Conservation (phyloP, 2,113 vertebrate species). For the Amphiprion percula region DNA sequence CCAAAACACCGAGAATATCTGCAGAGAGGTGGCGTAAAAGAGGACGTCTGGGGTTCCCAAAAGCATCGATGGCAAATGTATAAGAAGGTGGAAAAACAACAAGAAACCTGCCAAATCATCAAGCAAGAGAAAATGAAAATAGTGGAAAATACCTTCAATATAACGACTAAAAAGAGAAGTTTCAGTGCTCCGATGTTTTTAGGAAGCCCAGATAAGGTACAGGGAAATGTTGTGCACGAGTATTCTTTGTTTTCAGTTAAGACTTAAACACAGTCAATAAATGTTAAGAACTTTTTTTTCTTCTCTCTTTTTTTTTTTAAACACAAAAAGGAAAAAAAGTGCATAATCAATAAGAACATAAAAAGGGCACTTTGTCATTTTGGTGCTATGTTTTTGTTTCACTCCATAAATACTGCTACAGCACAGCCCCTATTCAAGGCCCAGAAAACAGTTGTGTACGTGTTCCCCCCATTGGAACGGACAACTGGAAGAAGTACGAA, state of each 20-base stretch:
- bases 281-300: conserved; percentile 52
- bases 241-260: conserved; percentile 62
- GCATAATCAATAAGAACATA: conserved; percentile 76
- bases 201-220: conserved; percentile 40
- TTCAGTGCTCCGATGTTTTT: conserved; percentile 64
- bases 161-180: conserved; percentile 4
- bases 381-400: conserved; percentile 72
- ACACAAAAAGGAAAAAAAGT: conserved; percentile 62
- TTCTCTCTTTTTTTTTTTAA: conserved; percentile 6
- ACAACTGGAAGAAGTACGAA: conserved; percentile 51
- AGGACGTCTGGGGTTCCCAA: conserved; percentile 33
- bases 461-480: conserved; percentile 62
- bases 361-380: conserved; percentile 81
- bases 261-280: conserved; percentile 56
- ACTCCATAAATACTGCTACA: conserved; percentile 81
- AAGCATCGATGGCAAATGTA: conserved; percentile 2
- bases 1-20: conserved; percentile 40
- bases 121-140: neutral
- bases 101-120: conserved; percentile 18
- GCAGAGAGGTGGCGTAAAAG: neutral
- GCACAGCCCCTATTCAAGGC: conserved; percentile 69
- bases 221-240: conserved; percentile 43
- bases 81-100: conserved; percentile 8
- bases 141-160: neutral
- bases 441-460: conserved; percentile 52